Evolutionary conservation across 1,140 invertebrate species (phyloP).

Genomic region (Trichoplusia ni): DNA sequence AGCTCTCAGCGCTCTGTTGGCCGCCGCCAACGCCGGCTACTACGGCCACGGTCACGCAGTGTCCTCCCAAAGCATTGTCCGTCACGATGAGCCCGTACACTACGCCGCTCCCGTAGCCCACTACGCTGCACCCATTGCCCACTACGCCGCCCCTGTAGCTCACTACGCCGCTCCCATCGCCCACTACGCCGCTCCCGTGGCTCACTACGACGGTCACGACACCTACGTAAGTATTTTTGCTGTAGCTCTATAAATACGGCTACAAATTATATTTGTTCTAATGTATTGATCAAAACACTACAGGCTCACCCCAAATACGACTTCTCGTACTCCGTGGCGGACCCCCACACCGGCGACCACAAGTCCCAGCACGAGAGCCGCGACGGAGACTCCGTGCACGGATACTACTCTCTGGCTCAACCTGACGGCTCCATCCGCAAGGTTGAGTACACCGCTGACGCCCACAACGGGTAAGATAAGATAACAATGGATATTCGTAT

Average conservation of each 20-base stretch:
- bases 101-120: constrained; percentile 39
- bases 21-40: constrained; percentile 53
- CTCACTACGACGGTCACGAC: constrained; percentile 54
- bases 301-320: constrained; percentile 71
- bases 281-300: neutral
- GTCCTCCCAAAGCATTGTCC: constrained; percentile 70
- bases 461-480: constrained; percentile 55
- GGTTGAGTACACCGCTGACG: constrained; percentile 74
- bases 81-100: constrained; percentile 60
- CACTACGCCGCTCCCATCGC: constrained; percentile 55
- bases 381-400: constrained; percentile 66
- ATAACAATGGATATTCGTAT: neutral
- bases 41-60: constrained; percentile 56
- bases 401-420: constrained; percentile 68
- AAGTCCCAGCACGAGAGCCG: constrained; percentile 64
- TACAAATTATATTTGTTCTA: too few species aligned
- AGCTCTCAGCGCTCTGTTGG: constrained; percentile 53
- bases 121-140: constrained; percentile 53
- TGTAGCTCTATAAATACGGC: too few species aligned
- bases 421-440: constrained; percentile 75
- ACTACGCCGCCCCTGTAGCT: constrained; percentile 46
- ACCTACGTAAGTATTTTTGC: constrained; percentile 54
- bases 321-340: constrained; percentile 81
- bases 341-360: constrained; percentile 69
- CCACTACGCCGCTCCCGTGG: constrained; percentile 51